Conservation (phyloP, 2,797 vertebrate genomes). For the Neosilurus hyrtlii region DNA sequence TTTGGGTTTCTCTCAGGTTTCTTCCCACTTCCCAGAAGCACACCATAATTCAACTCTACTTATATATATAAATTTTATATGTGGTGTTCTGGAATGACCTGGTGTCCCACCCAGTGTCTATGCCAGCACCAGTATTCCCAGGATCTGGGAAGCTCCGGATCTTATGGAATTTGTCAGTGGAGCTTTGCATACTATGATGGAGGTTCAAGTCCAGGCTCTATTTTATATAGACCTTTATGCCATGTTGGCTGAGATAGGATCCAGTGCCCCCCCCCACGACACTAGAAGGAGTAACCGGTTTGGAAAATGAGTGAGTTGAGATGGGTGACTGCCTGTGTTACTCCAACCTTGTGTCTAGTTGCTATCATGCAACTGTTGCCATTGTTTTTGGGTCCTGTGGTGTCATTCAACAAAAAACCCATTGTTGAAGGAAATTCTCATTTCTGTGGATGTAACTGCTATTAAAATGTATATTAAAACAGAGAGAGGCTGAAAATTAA, state of each 20-base stretch:
- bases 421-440: neutral
- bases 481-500: neutral
- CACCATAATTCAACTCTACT: too few relatives aligned
- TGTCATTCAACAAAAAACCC: neutral
- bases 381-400: neutral
- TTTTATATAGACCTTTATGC: too few relatives aligned
- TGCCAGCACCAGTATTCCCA: too few relatives aligned
- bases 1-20: neutral
- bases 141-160: too few relatives aligned
- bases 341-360: neutral
- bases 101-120: neutral
- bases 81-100: neutral
- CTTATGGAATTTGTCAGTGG: too few relatives aligned
- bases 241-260: too few relatives aligned
- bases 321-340: neutral
- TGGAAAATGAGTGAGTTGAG: too few relatives aligned
- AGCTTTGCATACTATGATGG: too few relatives aligned
- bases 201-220: too few relatives aligned
- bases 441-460: neutral
- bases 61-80: neutral
- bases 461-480: neutral
- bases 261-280: too few relatives aligned
- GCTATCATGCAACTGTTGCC: neutral
- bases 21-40: neutral
- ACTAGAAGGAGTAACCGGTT: too few relatives aligned